Base-by-base conservation (phyloP, 2,113 vertebrate species). In the Tychaedon coryphoeus region DNA sequence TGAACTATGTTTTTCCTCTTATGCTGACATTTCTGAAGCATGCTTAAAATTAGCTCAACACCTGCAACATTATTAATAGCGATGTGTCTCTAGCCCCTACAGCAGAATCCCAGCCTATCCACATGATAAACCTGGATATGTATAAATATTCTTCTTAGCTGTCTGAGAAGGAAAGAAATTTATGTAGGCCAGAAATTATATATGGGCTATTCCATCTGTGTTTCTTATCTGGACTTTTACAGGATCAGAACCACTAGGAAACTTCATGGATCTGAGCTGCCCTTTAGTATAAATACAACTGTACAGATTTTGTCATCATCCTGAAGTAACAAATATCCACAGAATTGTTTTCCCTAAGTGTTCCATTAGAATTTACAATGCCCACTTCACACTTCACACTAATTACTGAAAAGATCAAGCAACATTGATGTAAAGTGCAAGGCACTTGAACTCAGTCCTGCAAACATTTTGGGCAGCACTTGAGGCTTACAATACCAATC, bases 11-110 rank as follows among this genome's bases (percentile, higher is more conserved):
- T 87, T 86, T 89, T 87, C 3, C 22, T 92, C 48, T 74, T 90
- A 51, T 3, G 5, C 34, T 74, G 20, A 8, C 29, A 10, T 71
- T 92, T 77, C 64, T 86, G 31, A 88, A 62, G 3, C 3, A 36
- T 36, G 54, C 9, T 86, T 88, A 93, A 88, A 94, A 90, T 94
- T 80, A 93, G 38, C 51, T 95, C 58, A 73, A 47, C 82, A 93
- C 42, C 71, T 94, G 58, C 71, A 92, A 13, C 54, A 38, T 57
- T 80, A 93, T 24, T 69, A 88, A 66, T 45, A 86, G 34, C 26
- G 75, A 73, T 65, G 14, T 92, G 34, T 70, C 57, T 20, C 36
- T 69, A 65, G 13, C 9, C 17, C 12, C 29, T 76, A 45, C 13
- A 72, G 66, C 18, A 4, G 19, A 74, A 48, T 69, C 28, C 12